A percentile compares a stretch with the other conserved stretches of the same genome.
These are phyloP conservation scores for Accipiter virgatus DNA, from an alignment of 2,113 vertebrate species.

Conservation along the genomic window DNA sequence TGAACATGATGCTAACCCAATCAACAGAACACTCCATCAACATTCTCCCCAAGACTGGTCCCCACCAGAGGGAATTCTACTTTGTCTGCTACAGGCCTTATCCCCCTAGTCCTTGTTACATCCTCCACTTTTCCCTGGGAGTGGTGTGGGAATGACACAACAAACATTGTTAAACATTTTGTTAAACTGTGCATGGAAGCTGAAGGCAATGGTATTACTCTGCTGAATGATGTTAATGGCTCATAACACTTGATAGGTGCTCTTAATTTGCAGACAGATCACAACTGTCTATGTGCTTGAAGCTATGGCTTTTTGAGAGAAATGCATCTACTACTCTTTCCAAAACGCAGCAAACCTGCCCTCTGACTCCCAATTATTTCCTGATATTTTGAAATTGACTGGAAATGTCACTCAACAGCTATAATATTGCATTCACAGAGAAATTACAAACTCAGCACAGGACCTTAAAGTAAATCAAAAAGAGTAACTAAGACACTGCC, in stretches of 20 bases:
- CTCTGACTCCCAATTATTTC: background rate
- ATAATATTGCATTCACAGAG: background rate
- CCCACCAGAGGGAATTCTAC: background rate
- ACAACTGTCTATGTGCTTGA: background rate
- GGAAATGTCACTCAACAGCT: background rate
- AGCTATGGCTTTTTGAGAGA: background rate
- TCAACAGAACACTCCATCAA: background rate
- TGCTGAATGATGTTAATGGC: background rate
- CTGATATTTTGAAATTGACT: background rate
- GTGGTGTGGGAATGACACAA: background rate
- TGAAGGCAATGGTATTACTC: background rate
- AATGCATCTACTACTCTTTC: background rate
- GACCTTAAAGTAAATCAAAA: background rate
- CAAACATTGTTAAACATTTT: background rate
- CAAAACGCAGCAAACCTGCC: background rate
- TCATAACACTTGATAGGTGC: rapidly evolving
- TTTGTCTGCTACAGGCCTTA: background rate
- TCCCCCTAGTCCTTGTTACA: background rate
- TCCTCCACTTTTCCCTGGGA: background rate
- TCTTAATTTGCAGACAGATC: background rate
- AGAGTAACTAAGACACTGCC: background rate
- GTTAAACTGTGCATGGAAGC: background rate
- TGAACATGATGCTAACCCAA: rapidly evolving
- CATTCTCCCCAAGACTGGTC: background rate
- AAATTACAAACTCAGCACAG: background rate